Percentiles rank a stretch among this genome's conserved stretches.
phyloP scores from a whole-genome alignment of 2,113 vertebrate species.

The Leptodactylus fuscus region DNA sequence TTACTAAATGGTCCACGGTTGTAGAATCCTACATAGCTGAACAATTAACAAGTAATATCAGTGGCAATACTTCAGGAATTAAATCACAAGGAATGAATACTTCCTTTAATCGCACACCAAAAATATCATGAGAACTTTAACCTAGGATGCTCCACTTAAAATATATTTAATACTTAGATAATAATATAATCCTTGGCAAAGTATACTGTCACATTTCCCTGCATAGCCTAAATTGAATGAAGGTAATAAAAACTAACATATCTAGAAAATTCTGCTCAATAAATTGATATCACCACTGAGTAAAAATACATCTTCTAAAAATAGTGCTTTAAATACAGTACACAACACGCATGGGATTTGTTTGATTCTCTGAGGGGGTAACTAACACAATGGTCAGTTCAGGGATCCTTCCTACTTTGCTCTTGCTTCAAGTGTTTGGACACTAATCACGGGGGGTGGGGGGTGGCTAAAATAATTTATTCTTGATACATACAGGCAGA shows the following conservation, averaged over 20 bases:
- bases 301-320: conserved; percentile 16
- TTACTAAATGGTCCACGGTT: not conserved
- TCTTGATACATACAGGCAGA: not conserved
- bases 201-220: not conserved
- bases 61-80: not conserved
- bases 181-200: too few species aligned
- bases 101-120: not conserved
- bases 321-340: conserved; percentile 30
- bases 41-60: not conserved
- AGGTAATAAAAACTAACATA: not conserved
- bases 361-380: not conserved
- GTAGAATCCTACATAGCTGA: not conserved
- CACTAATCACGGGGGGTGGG: not conserved
- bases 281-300: not conserved
- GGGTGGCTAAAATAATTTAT: not conserved
- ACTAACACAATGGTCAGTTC: not conserved
- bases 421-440: not conserved
- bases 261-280: not conserved
- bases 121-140: not conserved
- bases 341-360: not conserved
- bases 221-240: too few species aligned
- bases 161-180: not conserved
- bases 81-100: not conserved
- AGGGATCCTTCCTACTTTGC: not conserved
- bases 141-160: not conserved